Percentiles rank a stretch among this genome's conserved stretches.
phyloP scores from a whole-genome alignment of 2,797 vertebrate genomes.

The Distichodus sexfasciatus region DNA sequence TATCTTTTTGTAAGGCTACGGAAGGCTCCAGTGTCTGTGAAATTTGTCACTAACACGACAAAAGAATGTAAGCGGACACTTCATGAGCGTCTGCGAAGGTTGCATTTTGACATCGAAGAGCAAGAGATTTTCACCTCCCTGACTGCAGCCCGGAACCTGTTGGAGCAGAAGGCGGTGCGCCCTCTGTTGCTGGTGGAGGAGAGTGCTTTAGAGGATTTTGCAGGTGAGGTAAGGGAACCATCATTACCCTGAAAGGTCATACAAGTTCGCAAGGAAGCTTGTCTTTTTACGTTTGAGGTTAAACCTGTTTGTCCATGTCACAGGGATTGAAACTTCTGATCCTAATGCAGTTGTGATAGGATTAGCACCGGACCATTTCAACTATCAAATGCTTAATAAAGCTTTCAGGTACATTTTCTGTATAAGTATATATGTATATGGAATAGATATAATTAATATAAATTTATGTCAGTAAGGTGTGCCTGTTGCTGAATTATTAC shows the following conservation, averaged over 20 bases:
- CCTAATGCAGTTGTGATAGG: constrained; percentile 93
- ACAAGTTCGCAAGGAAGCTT: too few species aligned
- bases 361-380: constrained; percentile 89
- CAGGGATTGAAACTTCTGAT: constrained; percentile 83
- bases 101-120: constrained; percentile 87
- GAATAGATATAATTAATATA: too few species aligned
- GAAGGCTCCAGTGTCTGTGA: constrained; percentile 72
- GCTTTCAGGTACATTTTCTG: constrained; percentile 95
- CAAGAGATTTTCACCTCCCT: constrained; percentile 94
- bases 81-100: constrained; percentile 74
- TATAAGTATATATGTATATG: too few species aligned
- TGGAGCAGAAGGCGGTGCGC: constrained; percentile 81
- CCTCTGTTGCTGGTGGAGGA: constrained; percentile 89
- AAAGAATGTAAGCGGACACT: constrained; percentile 90
- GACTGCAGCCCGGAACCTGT: constrained; percentile 85
- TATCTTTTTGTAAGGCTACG: constrained; percentile 73
- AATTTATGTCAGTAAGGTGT: too few species aligned
- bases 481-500: too few species aligned
- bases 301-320: background rate
- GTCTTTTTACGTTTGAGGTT: too few species aligned
- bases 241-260: background rate
- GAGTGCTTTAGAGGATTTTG: constrained; percentile 86
- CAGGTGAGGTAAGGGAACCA: constrained; percentile 65
- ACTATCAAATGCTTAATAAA: constrained; percentile 87
- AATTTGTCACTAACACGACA: constrained; percentile 96